Base-by-base conservation (phyloP, 2,797 vertebrate species). In the Premnoplex brunnescens region DNA sequence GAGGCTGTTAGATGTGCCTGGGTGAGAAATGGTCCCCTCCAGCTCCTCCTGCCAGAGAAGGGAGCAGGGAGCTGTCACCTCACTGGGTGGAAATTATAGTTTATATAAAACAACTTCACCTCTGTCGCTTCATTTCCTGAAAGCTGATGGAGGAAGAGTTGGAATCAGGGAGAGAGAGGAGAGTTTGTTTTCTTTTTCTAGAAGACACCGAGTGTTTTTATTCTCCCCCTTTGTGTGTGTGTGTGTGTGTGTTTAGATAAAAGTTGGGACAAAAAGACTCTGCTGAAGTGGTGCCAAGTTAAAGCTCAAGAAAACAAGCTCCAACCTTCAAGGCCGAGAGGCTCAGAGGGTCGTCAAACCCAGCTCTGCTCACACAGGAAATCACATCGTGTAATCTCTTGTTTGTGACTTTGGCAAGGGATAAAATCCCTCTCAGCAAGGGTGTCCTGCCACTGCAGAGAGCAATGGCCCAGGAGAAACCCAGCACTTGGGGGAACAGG, bases 261-360 rank as follows among this genome's bases (percentile, higher is more conserved):
- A 86, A 78, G 59, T 18, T 2, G 6, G 60, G 82, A 84, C 64
- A 87, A 78, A 80, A 77, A 80, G 81, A 9, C 52, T 81, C 18
- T 3, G 60, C 55, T 81, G 74, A 82, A 18, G 0, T 0, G 28
- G 56, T 24, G 88, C 85, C 85, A 77, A 77, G 30, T 15, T 28
- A 44, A 80, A 89, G 48, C 43, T 81, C 56, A 12, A 51, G 60
- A 58, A 91, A 91, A 94, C 74, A 87, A 93, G 43, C n/a, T 34
- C 16, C 88, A 68, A 0, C 55, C 68, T 76, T 26, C 58, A 7
- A 75, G 84, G 76, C 72, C 4, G 7, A 41, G 82, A 28, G 64
- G 64, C 44, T 77, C 56, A 15, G 46, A 0, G 60, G 46, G 81
- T 91, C 14, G 0, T 15, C 78, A 79, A 23, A 80, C 77, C 49